A percentile compares a stretch with the other conserved stretches of the same genome.
Conservation (phyloP, 2,888 invertebrate genomes). For the Heliconius aoede region DNA sequence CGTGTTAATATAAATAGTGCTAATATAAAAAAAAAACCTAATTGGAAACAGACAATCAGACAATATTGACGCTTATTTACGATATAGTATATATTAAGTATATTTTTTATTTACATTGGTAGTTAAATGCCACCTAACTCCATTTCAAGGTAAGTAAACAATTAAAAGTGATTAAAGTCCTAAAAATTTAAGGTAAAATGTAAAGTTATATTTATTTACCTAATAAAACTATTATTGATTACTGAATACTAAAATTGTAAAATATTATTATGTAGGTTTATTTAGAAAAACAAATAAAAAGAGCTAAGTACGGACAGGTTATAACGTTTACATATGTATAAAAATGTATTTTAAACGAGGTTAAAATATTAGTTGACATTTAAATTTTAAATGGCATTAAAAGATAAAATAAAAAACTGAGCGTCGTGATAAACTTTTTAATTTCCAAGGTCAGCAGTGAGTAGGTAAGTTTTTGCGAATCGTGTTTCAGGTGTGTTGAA, state of each 20-base stretch:
- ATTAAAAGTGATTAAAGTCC: not conserved
- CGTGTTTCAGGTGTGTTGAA: not conserved
- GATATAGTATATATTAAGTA: not conserved
- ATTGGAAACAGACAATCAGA: not conserved
- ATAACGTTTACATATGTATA: not conserved
- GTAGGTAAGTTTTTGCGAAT: constrained; percentile 5
- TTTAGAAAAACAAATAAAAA: not conserved
- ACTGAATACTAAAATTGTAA: not conserved
- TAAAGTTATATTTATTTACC: not conserved
- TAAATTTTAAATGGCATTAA: constrained; percentile 24
- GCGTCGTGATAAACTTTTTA: constrained; percentile 20
- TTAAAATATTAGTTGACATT: constrained; percentile 29
- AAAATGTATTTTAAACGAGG: constrained; percentile 13
- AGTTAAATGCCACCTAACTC: constrained; percentile 7
- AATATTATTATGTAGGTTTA: not conserved
- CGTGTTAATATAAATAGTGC: not conserved
- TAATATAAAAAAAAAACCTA: not conserved
- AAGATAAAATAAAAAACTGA: constrained; percentile 27
- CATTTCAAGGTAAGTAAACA: not conserved
- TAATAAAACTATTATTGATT: too few relatives aligned
- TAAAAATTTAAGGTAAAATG: constrained; percentile 3
- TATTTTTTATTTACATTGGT: constrained; percentile 2
- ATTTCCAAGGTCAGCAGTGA: constrained; percentile 23
- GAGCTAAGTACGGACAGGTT: not conserved
- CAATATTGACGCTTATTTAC: not conserved